Conservation (phyloP, 2,797 vertebrate species). For the Eptatretus atami region DNA sequence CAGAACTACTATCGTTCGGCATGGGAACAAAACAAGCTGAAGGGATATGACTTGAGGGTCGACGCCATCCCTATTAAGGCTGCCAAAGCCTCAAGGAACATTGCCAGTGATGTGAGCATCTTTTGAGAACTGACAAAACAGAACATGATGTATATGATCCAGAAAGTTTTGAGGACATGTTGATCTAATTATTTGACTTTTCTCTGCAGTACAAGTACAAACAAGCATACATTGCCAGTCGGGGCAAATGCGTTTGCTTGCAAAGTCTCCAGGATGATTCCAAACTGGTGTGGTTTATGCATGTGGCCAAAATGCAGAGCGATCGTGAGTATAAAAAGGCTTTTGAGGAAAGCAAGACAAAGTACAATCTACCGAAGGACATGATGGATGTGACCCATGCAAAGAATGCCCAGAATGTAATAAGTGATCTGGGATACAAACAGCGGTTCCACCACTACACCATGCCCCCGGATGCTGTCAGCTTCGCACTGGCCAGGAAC, state of each 20-base stretch:
- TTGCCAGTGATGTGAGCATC: constrained; percentile 4
- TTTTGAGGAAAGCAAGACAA: constrained; percentile 44
- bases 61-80: constrained; percentile 2
- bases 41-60: constrained; percentile 4
- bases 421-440: constrained; percentile 27
- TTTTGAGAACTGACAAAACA: constrained; percentile 3
- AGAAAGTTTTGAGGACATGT: not conserved
- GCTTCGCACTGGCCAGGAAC: constrained; percentile 30
- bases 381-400: constrained; percentile 35
- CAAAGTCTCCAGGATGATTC: constrained; percentile 22
- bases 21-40: not conserved
- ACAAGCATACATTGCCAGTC: constrained; percentile 28
- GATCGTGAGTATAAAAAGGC: constrained; percentile 48
- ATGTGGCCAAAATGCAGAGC: constrained; percentile 40
- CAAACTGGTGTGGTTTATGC: constrained; percentile 24
- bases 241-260: constrained; percentile 28
- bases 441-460: constrained; percentile 33
- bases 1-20: not conserved
- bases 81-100: constrained; percentile 4
- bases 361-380: constrained; percentile 23
- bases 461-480: constrained; percentile 40
- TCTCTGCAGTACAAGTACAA: constrained; percentile 25
- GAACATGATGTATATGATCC: not conserved
- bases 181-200: not conserved
- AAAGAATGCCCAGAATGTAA: constrained; percentile 37